phyloP scores from a whole-genome alignment of 2,888 invertebrate genomes.

The Altica lythri region DNA sequence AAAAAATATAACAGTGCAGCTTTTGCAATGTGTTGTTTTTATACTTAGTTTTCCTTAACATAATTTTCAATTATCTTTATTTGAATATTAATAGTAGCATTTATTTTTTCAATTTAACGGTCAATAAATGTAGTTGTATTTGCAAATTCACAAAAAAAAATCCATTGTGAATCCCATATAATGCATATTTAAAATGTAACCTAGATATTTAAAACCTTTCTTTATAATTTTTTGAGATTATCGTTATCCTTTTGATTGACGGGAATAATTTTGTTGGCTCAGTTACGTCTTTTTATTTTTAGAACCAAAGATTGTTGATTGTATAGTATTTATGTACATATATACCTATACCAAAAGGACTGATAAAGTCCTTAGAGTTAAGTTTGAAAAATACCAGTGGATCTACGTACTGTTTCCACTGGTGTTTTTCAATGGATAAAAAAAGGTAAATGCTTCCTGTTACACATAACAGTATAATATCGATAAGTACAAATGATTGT shows the following conservation, averaged over 20 bases:
- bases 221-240: conserved; percentile 6
- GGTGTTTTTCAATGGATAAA: conserved; percentile 18
- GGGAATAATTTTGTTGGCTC: conserved; percentile 41
- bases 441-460: conserved; percentile 56
- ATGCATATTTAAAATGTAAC: no score
- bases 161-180: no score
- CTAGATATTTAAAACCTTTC: no score
- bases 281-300: conserved; percentile 35
- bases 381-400: conserved; percentile 23
- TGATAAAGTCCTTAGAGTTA: conserved; percentile 27
- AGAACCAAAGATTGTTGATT: conserved; percentile 51
- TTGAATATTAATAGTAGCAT: background rate
- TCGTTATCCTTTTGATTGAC: conserved; percentile 12
- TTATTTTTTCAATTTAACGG: background rate
- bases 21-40: no score
- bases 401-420: background rate
- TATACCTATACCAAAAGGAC: conserved; percentile 37
- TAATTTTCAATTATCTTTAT: no score
- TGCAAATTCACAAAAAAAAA: background rate
- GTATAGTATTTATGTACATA: conserved; percentile 55
- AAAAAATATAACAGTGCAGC: no score
- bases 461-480: conserved; percentile 52
- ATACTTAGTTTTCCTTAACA: no score
- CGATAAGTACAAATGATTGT: conserved; percentile 54
- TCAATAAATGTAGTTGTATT: background rate